Percentiles rank a stretch among this genome's conserved stretches.
Conservation (phyloP, 2,797 vertebrate species). For the Enteromius argenteus region DNA sequence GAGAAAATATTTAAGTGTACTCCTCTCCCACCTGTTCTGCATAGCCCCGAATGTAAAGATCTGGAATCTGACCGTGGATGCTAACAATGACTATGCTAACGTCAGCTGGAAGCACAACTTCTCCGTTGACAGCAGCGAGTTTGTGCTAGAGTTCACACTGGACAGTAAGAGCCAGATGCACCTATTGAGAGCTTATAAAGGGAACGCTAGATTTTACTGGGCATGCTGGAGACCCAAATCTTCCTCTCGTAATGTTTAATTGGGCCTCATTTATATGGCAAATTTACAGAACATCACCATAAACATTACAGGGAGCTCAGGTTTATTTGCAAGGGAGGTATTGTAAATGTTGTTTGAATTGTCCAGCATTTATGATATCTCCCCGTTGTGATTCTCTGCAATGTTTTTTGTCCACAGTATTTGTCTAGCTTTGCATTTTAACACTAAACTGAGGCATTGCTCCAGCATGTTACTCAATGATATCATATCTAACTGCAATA, state of each 20-base stretch:
- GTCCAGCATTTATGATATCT: slow-evolving; percentile 41
- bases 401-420: slow-evolving; percentile 29
- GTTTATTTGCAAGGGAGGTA: slow-evolving; percentile 23
- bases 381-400: slow-evolving; percentile 38
- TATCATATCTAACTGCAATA: slow-evolving; percentile 26
- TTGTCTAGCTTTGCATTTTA: slow-evolving; percentile 26
- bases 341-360: slow-evolving; percentile 41
- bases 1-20: slow-evolving; percentile 61
- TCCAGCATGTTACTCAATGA: slow-evolving; percentile 38
- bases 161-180: slow-evolving; percentile 90
- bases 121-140: slow-evolving; percentile 89
- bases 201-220: slow-evolving; percentile 48
- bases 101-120: slow-evolving; percentile 98
- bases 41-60: slow-evolving; percentile 87
- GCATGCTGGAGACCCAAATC: slow-evolving; percentile 56
- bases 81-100: slow-evolving; percentile 97
- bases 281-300: slow-evolving; percentile 8
- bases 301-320: slow-evolving; percentile 33
- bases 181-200: slow-evolving; percentile 57
- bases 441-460: slow-evolving; percentile 28
- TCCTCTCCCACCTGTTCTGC: slow-evolving; percentile 80
- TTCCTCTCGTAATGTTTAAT: slow-evolving; percentile 27
- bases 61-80: slow-evolving; percentile 95
- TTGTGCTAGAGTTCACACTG: slow-evolving; percentile 97
- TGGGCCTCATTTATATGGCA: neutral